These are phyloP conservation scores for Oreortyx pictus DNA, from an alignment of 2,797 vertebrate species.

Conservation along the genomic window DNA sequence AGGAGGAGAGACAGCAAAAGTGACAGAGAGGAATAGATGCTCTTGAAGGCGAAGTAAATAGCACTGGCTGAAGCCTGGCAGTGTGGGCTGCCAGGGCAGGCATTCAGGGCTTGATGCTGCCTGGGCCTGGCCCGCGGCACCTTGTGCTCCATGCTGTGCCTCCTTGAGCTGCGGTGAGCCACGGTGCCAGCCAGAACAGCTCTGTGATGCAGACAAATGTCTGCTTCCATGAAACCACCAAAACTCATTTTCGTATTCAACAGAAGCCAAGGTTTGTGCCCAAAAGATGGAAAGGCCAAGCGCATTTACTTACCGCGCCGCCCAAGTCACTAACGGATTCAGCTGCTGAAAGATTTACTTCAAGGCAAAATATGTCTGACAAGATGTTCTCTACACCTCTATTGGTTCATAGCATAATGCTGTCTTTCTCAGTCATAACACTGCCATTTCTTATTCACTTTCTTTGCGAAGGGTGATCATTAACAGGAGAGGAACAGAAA, in stretches of 20 bases:
- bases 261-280: slow-evolving; percentile 35
- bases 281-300: slow-evolving; percentile 30
- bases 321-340: slow-evolving; percentile 8
- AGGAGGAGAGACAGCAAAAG: slow-evolving; percentile 34
- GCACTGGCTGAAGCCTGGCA: slow-evolving; percentile 67
- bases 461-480: neutral
- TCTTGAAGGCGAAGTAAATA: slow-evolving; percentile 74
- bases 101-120: slow-evolving; percentile 60
- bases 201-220: slow-evolving; percentile 62
- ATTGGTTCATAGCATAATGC: neutral
- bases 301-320: neutral
- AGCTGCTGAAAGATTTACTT: neutral
- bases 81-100: slow-evolving; percentile 69
- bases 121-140: slow-evolving; percentile 72
- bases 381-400: neutral
- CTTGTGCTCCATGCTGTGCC: slow-evolving; percentile 67
- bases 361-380: neutral
- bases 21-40: slow-evolving; percentile 63
- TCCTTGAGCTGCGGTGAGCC: slow-evolving; percentile 44
- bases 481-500: slow-evolving; percentile 1
- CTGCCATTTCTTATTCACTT: neutral
- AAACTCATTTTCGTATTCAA: slow-evolving; percentile 40
- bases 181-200: slow-evolving; percentile 59
- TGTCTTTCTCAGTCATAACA: slow-evolving; percentile 4
- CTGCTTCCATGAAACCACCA: slow-evolving; percentile 55